phyloP scores from a whole-genome alignment of 2,113 vertebrate species.

The Phaethon lepturus region DNA sequence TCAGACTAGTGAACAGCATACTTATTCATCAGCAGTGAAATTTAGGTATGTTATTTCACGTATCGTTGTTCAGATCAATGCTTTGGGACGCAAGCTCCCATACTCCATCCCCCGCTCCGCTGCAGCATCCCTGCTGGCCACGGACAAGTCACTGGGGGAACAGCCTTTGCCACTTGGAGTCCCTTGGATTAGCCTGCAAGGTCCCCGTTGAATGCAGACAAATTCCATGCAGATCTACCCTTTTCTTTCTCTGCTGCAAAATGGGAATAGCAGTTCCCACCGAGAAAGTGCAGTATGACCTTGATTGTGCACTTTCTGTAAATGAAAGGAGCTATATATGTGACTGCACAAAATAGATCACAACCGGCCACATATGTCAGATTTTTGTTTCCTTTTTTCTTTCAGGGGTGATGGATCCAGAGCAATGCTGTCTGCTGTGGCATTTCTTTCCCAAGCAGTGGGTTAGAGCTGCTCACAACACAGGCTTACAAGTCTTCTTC shows the following conservation, averaged over 20 bases:
- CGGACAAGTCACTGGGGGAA: background rate
- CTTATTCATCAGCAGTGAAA: accelerated
- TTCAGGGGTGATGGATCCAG: background rate
- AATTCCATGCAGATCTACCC: background rate
- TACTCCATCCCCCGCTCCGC: accelerated
- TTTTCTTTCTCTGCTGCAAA: background rate
- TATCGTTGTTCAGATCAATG: accelerated
- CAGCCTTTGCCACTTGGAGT: background rate
- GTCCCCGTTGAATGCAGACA: accelerated
- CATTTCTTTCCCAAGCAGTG: background rate
- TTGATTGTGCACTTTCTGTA: background rate
- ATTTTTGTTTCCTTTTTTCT: background rate
- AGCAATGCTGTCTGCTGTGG: background rate
- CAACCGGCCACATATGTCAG: background rate
- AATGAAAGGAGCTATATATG: background rate
- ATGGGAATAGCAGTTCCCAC: background rate
- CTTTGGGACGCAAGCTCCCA: background rate
- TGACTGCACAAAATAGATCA: background rate
- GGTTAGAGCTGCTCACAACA: background rate
- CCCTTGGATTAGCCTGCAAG: background rate
- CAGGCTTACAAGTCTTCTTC: background rate
- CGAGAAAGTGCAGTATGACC: accelerated
- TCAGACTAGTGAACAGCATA: background rate
- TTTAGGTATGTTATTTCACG: accelerated
- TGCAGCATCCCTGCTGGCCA: background rate